phyloP scores from a whole-genome alignment of 2,888 invertebrate species.

The Lasioglossum leucozonium region DNA sequence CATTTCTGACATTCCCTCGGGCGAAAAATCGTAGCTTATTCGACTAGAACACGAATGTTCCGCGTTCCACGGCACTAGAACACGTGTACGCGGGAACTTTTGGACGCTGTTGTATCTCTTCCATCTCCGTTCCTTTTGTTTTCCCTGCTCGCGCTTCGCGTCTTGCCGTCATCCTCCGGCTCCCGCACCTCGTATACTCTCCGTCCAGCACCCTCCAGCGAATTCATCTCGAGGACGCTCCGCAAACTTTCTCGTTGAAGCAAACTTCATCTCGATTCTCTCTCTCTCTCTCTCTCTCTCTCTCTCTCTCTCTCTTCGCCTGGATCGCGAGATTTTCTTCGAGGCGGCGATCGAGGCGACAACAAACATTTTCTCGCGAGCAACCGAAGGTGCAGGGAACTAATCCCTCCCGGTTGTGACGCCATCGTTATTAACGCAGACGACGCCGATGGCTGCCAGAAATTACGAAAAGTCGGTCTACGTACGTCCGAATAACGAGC shows the following conservation, averaged over 20 bases:
- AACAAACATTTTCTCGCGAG: conserved; percentile 29
- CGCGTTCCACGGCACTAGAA: neutral
- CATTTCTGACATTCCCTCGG: neutral
- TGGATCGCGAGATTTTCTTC: conserved; percentile 20
- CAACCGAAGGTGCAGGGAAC: neutral
- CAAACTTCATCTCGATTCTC: conserved; percentile 46
- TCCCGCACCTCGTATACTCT: neutral
- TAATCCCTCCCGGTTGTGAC: neutral
- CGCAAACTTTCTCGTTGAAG: conserved; percentile 52
- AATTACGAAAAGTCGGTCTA: neutral
- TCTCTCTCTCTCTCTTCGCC: conserved; percentile 14
- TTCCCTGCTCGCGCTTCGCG: neutral
- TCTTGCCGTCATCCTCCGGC: neutral
- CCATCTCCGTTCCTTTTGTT: conserved; percentile 15
- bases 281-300: conserved; percentile 20
- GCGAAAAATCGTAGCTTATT: conserved; percentile 10
- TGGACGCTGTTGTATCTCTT: conserved; percentile 2
- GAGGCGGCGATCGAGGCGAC: neutral
- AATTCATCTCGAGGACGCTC: conserved; percentile 59
- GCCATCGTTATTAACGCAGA: neutral
- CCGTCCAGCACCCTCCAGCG: conserved; percentile 1
- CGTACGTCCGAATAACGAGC: neutral
- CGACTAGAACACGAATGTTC: neutral
- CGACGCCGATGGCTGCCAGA: neutral
- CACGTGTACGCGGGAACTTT: conserved; percentile 9